Evolutionary conservation across 2,888 invertebrate genomes (phyloP).

Genomic region (Drosophila peninsularis): DNA sequence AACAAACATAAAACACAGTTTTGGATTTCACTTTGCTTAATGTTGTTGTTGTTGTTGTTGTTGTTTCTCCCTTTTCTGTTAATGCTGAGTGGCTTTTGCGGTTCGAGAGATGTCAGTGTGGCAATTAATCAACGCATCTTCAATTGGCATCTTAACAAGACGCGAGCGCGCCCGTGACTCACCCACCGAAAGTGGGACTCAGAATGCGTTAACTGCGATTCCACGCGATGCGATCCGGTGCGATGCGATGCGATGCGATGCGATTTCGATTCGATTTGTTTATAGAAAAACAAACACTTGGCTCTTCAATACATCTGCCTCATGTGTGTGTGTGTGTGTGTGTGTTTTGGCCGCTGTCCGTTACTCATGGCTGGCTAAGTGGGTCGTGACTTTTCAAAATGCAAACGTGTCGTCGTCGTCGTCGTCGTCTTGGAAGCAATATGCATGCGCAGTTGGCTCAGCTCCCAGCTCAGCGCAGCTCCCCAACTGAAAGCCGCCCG

Average conservation of each 20-base stretch:
- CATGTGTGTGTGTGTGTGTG: conserved; percentile 28
- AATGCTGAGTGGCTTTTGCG: conserved; percentile 68
- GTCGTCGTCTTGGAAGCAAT: conserved; percentile 59
- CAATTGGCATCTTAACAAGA: conserved; percentile 42
- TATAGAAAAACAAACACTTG: conserved; percentile 76
- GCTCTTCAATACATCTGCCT: conserved; percentile 30
- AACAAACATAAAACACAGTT: conserved; percentile 71
- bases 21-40: conserved; percentile 59
- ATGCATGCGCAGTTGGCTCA: conserved; percentile 69
- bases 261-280: conserved; percentile 65
- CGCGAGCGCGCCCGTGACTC: conserved; percentile 35
- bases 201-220: conserved; percentile 51
- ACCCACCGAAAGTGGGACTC: conserved; percentile 37
- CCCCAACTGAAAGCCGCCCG: conserved; percentile 10
- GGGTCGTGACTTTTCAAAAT: conserved; percentile 79
- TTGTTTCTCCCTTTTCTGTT: background rate
- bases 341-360: conserved; percentile 66
- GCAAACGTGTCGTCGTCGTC: conserved; percentile 76
- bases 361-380: conserved; percentile 79
- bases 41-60: background rate
- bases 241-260: conserved; percentile 34
- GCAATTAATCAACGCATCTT: conserved; percentile 79
- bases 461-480: conserved; percentile 17
- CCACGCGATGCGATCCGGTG: conserved; percentile 29
- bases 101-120: conserved; percentile 67